Conservation (phyloP, 2,888 invertebrate species). For the Tetranychus truncatus region DNA sequence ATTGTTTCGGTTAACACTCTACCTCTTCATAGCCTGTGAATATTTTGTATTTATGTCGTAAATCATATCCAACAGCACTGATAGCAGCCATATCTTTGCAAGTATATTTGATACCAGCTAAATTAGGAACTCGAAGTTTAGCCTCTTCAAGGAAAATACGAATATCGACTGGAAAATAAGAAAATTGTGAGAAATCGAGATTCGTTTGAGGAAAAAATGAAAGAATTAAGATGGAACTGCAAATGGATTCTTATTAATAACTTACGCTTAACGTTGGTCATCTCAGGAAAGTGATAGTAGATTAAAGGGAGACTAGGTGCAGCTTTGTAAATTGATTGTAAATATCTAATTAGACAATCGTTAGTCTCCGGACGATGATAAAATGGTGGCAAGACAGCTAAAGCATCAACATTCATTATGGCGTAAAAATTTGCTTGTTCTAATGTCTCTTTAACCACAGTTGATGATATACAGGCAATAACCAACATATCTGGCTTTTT, state of each 20-base stretch:
- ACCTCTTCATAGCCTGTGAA: constrained; percentile 26
- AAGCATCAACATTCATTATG: constrained; percentile 44
- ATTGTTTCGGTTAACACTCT: not conserved
- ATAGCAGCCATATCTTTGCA: constrained; percentile 42
- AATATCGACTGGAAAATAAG: not conserved
- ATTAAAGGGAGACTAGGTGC: constrained; percentile 57
- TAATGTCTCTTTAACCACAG: constrained; percentile 7
- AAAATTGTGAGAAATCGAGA: not conserved
- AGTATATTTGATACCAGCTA: constrained; percentile 65
- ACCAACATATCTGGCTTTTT: constrained; percentile 44
- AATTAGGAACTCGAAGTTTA: constrained; percentile 42
- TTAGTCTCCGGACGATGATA: constrained; percentile 50
- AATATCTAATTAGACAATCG: constrained; percentile 45
- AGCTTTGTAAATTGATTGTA: constrained; percentile 46
- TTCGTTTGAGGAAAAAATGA: not conserved
- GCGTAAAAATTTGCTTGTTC: constrained; percentile 49
- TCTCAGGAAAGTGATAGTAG: constrained; percentile 61
- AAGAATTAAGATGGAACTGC: too few relatives aligned
- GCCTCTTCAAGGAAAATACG: not conserved
- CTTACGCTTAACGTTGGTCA: constrained; percentile 51
- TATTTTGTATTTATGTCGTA: constrained; percentile 22
- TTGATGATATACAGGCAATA: constrained; percentile 37
- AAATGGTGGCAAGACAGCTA: constrained; percentile 54
- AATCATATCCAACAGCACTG: constrained; percentile 15
- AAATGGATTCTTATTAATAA: not conserved